Conservation (phyloP, 2,888 invertebrate species). For the Subacronicta megacephala region DNA sequence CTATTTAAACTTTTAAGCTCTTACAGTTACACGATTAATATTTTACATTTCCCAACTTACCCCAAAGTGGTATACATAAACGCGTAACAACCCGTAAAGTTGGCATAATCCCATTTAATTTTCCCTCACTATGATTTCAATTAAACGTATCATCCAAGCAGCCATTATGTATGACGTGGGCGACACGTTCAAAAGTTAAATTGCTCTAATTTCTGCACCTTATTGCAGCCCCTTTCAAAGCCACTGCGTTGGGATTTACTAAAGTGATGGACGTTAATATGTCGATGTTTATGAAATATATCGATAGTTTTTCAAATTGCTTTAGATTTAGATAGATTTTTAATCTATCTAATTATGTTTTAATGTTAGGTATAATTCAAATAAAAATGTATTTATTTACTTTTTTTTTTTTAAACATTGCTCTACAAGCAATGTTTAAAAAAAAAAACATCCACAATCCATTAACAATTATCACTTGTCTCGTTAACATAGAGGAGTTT, state of each 20-base stretch:
- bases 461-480: too few relatives aligned
- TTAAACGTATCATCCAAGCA: constrained; percentile 59
- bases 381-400: too few relatives aligned
- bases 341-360: too few relatives aligned
- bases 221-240: constrained; percentile 79
- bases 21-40: constrained; percentile 4
- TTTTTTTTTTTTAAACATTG: too few relatives aligned
- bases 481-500: too few relatives aligned
- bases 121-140: constrained; percentile 57
- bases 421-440: too few relatives aligned
- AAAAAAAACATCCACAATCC: too few relatives aligned
- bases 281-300: constrained; percentile 19
- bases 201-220: constrained; percentile 86
- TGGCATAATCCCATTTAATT: constrained; percentile 36
- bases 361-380: too few relatives aligned
- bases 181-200: constrained; percentile 84
- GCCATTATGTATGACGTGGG: constrained; percentile 61
- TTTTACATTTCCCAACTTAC: constrained; percentile 11
- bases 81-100: constrained; percentile 36
- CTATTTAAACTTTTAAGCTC: too few relatives aligned
- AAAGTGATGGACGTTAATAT: constrained; percentile 63
- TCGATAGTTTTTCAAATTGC: constrained; percentile 1
- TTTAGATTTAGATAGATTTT: too few relatives aligned
- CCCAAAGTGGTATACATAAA: constrained; percentile 25
- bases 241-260: constrained; percentile 74